phyloP scores from a whole-genome alignment of 2,888 invertebrate genomes.

The Torymus auratus region DNA sequence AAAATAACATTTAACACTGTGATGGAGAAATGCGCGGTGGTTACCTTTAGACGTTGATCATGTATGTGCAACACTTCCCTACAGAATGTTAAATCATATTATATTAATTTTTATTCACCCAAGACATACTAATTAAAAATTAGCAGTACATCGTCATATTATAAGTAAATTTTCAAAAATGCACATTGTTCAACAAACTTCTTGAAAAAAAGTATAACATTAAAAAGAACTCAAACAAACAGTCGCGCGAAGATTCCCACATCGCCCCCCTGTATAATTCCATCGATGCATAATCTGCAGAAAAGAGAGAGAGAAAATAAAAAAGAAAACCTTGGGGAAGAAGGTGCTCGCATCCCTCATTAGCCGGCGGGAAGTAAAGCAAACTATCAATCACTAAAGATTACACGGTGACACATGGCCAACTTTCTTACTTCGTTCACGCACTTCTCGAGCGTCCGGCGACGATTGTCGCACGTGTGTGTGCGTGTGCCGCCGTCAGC shows the following conservation, averaged over 20 bases:
- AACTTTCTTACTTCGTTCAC: constrained; percentile 56
- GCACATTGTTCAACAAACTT: too few species aligned
- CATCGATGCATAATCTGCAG: constrained; percentile 17
- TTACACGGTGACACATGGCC: constrained; percentile 54
- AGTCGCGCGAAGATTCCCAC: neutral
- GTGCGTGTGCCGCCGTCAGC: too few species aligned
- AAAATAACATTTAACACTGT: too few species aligned
- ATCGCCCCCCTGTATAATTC: constrained; percentile 39
- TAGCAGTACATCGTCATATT: too few species aligned
- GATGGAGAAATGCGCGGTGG: too few species aligned
- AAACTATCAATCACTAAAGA: constrained; percentile 47
- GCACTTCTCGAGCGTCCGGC: constrained; percentile 8
- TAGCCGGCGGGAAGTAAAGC: constrained; percentile 41
- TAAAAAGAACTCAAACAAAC: neutral
- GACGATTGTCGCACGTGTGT: constrained; percentile 1
- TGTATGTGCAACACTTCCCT: too few species aligned
- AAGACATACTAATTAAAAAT: too few species aligned
- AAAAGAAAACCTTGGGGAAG: neutral
- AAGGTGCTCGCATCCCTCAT: neutral
- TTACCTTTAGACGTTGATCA: too few species aligned
- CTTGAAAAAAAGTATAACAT: too few species aligned
- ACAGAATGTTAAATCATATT: too few species aligned
- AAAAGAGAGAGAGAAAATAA: neutral
- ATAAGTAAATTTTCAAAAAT: too few species aligned
- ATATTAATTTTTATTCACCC: too few species aligned